phyloP scores from a whole-genome alignment of 1,140 invertebrate genomes.

The Aphidius ervi region DNA sequence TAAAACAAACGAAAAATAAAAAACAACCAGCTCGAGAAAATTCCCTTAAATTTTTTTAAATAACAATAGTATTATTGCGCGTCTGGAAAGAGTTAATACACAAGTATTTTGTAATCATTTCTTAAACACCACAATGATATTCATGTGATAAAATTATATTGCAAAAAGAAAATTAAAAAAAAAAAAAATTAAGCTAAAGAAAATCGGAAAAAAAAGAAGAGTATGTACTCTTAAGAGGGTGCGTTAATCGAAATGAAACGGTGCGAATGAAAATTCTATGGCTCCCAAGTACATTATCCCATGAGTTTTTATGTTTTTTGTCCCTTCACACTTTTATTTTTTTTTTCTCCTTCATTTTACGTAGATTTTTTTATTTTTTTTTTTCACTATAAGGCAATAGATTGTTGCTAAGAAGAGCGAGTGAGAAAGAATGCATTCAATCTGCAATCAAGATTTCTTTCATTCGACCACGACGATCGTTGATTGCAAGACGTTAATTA shows the following conservation, averaged over 20 bases:
- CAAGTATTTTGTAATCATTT: too few relatives aligned
- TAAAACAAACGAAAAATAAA: too few relatives aligned
- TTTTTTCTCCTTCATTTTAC: background rate
- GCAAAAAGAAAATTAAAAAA: too few relatives aligned
- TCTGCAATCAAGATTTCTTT: slow-evolving; percentile 26
- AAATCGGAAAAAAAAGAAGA: background rate
- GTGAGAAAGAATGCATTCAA: slow-evolving; percentile 18
- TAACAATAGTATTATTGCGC: too few relatives aligned
- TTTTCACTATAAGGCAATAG: slow-evolving; percentile 19
- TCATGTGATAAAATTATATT: too few relatives aligned
- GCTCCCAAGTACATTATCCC: slow-evolving; percentile 26
- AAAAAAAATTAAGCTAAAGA: background rate
- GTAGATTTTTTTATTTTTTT: too few relatives aligned
- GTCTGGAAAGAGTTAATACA: too few relatives aligned
- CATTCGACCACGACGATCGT: slow-evolving; percentile 18
- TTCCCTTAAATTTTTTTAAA: too few relatives aligned
- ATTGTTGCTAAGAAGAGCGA: background rate
- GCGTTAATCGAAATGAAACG: slow-evolving; percentile 46
- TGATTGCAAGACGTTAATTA: slow-evolving; percentile 24
- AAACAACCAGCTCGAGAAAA: too few relatives aligned
- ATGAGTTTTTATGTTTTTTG: slow-evolving; percentile 23
- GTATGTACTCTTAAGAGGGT: slow-evolving; percentile 20
- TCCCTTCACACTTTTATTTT: slow-evolving; percentile 20
- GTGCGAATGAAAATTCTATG: slow-evolving; percentile 43
- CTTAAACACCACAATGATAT: too few relatives aligned